A percentile compares a stretch with the other conserved stretches of the same genome.
phyloP scores from a whole-genome alignment of 2,113 vertebrate species.

The Charina bottae region DNA sequence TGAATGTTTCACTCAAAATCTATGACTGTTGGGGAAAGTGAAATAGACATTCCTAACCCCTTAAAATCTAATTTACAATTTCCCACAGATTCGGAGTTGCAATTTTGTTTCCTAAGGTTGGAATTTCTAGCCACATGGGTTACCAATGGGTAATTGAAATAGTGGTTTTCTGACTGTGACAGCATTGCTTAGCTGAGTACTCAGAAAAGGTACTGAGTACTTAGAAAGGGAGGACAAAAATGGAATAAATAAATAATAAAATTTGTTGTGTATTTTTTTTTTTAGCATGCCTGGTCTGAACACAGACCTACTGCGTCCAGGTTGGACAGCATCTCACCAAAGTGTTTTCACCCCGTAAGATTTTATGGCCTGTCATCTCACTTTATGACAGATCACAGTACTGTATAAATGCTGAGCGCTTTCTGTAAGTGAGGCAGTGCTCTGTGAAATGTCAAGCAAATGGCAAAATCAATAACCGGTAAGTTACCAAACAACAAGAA shows the following conservation, averaged over 20 bases:
- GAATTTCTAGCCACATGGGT: not conserved
- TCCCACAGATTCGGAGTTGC: not conserved
- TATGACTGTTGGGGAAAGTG: not conserved
- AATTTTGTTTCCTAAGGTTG: not conserved
- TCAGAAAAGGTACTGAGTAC: not conserved
- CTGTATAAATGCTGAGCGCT: conserved; percentile 56
- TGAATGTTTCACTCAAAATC: not conserved
- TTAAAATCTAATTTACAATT: not conserved
- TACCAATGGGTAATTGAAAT: not conserved
- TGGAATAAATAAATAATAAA: not conserved
- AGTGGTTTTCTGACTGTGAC: not conserved
- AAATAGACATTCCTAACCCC: not conserved
- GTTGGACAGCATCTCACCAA: conserved; percentile 58
- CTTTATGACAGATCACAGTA: conserved; percentile 69
- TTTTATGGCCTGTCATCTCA: conserved; percentile 72
- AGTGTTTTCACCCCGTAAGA: conserved; percentile 66
- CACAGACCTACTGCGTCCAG: conserved; percentile 61
- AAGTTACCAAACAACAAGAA: conserved; percentile 66
- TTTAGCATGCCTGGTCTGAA: conserved; percentile 32
- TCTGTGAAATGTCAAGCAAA: conserved; percentile 71
- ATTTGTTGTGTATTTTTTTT: not conserved
- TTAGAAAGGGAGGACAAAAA: not conserved
- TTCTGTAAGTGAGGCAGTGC: conserved; percentile 67
- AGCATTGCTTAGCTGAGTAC: not conserved
- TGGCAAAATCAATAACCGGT: conserved; percentile 71